These are phyloP conservation scores for honey bee (Apis mellifera) DNA, from an alignment of 1,140 invertebrate species.

Conservation along the genomic window Amel_HAv3.1 CM009934.2:2912501-2913000, in stretches of 20 bases:
- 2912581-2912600: conserved; percentile 51
- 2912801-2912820: background rate
- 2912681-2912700: conserved; percentile 50
- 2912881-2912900: conserved; percentile 62
- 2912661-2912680: conserved; percentile 72
- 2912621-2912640: conserved; percentile 63
- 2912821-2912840: background rate
- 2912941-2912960: too few species aligned
- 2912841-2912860: conserved; percentile 31
- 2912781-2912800: background rate
- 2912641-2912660: conserved; percentile 72
- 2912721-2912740: conserved; percentile 9
- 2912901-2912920: conserved; percentile 66
- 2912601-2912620: conserved; percentile 61
- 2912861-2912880: conserved; percentile 21
- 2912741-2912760: conserved; percentile 23
- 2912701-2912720: conserved; percentile 34
- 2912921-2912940: conserved; percentile 41
- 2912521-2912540: background rate
- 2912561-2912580: conserved; percentile 42
- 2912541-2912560: conserved; percentile 15
- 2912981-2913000: conserved; percentile 39
- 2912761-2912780: background rate
- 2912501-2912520: background rate
- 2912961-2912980: too few species aligned